Conservation (phyloP, 92 coral and sea anemone species). For the Paramuricea clavata region DNA sequence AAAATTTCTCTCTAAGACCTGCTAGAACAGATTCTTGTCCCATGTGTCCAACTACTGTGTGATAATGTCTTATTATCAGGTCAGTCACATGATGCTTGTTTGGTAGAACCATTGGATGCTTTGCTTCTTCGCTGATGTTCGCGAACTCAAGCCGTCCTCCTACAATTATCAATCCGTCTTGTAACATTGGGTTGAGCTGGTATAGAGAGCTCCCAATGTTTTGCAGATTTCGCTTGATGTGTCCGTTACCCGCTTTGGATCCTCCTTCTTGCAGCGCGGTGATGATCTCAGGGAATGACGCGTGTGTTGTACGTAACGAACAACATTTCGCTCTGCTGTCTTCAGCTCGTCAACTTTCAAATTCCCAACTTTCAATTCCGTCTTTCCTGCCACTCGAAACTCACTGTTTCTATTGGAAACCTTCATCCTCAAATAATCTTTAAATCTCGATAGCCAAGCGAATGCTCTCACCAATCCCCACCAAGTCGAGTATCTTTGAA, state of each 20-base stretch:
- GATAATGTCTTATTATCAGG: constrained; percentile 42
- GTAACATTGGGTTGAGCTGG: constrained; percentile 41
- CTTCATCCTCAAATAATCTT: constrained; percentile 33
- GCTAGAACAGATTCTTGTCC: constrained; percentile 63
- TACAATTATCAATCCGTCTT: constrained; percentile 48
- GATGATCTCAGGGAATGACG: not conserved
- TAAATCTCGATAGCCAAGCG: constrained; percentile 66
- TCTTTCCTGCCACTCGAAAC: not conserved
- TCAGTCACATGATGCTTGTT: constrained; percentile 50
- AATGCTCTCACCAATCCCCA: constrained; percentile 66
- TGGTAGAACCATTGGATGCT: constrained; percentile 61
- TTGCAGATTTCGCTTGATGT: not conserved
- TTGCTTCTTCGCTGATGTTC: constrained; percentile 1
- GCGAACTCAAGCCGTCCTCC: constrained; percentile 59
- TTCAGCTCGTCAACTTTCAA: not conserved
- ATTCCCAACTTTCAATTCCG: not conserved
- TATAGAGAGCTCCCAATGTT: not conserved
- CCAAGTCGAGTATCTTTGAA: constrained; percentile 51
- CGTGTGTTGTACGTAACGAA: not conserved
- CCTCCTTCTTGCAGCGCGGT: not conserved
- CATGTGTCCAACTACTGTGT: constrained; percentile 53
- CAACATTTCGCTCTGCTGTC: not conserved
- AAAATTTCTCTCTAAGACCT: constrained; percentile 46
- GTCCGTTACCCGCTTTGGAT: too few species aligned
- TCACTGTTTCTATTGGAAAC: not conserved